Base-by-base conservation (phyloP, 2,888 invertebrate genomes). In the Microplitis manilae region DNA sequence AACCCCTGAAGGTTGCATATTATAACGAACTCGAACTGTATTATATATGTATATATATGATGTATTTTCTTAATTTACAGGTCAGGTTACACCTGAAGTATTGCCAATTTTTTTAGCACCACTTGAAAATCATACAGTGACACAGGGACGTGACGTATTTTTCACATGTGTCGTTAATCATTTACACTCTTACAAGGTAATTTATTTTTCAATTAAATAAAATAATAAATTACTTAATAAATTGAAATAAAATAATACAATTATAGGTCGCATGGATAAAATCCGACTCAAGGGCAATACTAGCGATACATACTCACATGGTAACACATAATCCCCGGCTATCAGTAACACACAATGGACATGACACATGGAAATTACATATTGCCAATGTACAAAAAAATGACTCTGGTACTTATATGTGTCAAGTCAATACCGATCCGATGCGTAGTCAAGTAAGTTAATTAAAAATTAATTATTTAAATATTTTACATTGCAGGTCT, bases 321-420 rank as follows among this genome's bases (percentile, higher is more conserved):
- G 96, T 97, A 82, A 95, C 96, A 61, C 93, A 96, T 89, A 97
- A 97, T 91, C 94, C 95, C 78, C 93, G 97, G 72, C 93, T 96
- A 85, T 94, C 95, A 75, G 96, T 97, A 86, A 96, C 96, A 79
- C 97, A 96, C 91, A 97, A 97, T 90, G 96, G 97, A 84, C 96
- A 97, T 92, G 96, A 96, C 90, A 96, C 96, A 85, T 97, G 97
- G 97, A 96, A 96, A 90, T 93, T 97, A 86, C 95, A 96, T 91
- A 95, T 97, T 90, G 94, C 94, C 87, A 96, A 96, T 89, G 96
- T 97, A 80, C 96, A 96, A 90, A 94, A 96, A 87, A 95, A 95
- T 90, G 97, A 97, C 91, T 96, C 96, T 41, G 97, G 97, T 85
- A 96, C 95, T 73, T 97, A 97, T 91, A 97, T 97, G 96, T 97